phyloP scores from a whole-genome alignment of 30 jellyfish, hydroid and myxozoan species.

The Clytia hemisphaerica region DNA sequence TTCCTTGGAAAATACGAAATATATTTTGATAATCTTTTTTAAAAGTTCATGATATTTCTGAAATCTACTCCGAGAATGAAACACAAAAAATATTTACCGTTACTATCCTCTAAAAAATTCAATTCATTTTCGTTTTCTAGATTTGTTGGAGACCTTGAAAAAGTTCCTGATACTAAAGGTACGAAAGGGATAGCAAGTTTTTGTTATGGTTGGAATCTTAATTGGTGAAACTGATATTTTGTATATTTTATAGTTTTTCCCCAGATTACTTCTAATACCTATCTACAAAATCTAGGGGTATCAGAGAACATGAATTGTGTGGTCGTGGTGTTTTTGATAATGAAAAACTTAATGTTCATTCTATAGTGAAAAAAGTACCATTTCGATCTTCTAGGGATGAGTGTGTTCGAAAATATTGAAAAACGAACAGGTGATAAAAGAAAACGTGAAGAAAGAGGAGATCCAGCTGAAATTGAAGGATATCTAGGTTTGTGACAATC shows the following conservation, averaged over 20 bases:
- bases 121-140: slow-evolving; percentile 27
- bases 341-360: too few species aligned
- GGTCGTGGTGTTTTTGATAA: too few species aligned
- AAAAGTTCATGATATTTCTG: too few species aligned
- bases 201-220: background rate
- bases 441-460: slow-evolving; percentile 68
- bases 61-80: too few species aligned
- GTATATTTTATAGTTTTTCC: background rate
- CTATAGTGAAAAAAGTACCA: too few species aligned
- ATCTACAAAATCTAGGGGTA: too few species aligned
- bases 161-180: slow-evolving; percentile 59
- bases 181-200: background rate
- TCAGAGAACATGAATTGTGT: background rate
- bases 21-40: too few species aligned
- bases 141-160: slow-evolving; percentile 60
- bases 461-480: slow-evolving; percentile 86
- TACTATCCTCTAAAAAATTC: too few species aligned
- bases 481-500: too few species aligned
- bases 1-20: too few species aligned
- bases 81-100: too few species aligned
- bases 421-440: slow-evolving; percentile 81
- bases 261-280: too few species aligned
- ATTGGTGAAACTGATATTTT: background rate
- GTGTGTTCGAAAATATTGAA: slow-evolving; percentile 72
- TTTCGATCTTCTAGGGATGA: slow-evolving; percentile 42